Conservation (phyloP, 2,113 vertebrate genomes). For the Anser brachyrhynchus region DNA sequence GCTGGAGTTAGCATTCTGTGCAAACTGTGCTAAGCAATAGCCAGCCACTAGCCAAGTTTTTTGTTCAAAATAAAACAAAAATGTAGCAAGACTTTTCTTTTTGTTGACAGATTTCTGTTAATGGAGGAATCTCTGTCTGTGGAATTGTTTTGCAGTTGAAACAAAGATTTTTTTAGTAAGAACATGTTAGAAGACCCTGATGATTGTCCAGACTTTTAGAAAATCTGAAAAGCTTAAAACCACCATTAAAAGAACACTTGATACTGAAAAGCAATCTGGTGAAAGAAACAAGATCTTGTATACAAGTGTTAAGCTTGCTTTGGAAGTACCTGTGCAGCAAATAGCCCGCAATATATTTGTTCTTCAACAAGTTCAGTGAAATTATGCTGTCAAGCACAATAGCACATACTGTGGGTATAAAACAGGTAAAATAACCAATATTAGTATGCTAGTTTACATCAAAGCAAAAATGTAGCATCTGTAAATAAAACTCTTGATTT, state of each 20-base stretch:
- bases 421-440: neutral
- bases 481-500: neutral
- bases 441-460: neutral
- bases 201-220: neutral
- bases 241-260: neutral
- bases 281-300: neutral
- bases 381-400: neutral
- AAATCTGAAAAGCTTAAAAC: neutral
- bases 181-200: neutral
- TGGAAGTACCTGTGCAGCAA: neutral
- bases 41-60: neutral
- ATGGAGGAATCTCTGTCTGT: neutral
- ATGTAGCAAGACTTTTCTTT: neutral
- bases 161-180: neutral
- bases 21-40: neutral
- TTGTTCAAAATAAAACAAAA: neutral
- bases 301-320: neutral
- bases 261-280: neutral
- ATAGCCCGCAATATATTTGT: neutral
- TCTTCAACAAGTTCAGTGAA: neutral
- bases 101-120: neutral
- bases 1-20: neutral
- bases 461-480: neutral
- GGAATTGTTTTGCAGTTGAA: neutral
- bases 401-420: neutral